Conservation (phyloP, 2,888 invertebrate species). For the Ophion obscuratus region DNA sequence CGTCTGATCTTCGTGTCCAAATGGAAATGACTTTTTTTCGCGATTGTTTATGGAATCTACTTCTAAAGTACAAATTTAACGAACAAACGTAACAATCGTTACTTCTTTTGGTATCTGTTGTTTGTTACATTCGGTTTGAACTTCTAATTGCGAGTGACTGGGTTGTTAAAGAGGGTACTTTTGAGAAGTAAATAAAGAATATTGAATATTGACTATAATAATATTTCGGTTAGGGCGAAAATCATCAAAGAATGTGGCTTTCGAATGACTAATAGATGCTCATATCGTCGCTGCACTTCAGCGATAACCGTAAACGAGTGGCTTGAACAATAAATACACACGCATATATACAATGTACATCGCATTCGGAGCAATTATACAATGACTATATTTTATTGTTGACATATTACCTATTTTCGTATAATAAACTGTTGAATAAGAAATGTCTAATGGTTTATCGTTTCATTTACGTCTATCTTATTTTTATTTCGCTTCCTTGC, state of each 20-base stretch:
- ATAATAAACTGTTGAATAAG: conserved; percentile 68
- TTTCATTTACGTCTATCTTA: neutral
- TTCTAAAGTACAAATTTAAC: conserved; percentile 1
- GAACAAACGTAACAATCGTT: neutral
- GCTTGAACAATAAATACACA: conserved; percentile 50
- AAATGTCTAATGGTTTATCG: neutral
- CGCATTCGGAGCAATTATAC: conserved; percentile 62
- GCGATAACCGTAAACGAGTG: conserved; percentile 60
- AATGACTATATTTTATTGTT: conserved; percentile 69
- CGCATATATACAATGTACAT: conserved; percentile 65
- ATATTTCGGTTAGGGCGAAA: neutral
- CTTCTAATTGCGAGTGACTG: neutral
- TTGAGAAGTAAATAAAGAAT: neutral
- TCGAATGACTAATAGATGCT: neutral
- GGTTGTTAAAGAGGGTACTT: neutral
- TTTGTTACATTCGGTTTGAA: neutral
- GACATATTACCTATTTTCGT: conserved; percentile 67
- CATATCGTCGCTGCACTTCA: conserved; percentile 9
- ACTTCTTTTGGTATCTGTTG: neutral
- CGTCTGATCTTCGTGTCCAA: neutral
- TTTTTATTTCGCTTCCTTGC: neutral
- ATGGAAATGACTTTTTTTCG: neutral
- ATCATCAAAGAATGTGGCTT: neutral
- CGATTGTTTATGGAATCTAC: neutral
- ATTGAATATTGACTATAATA: neutral